phyloP scores from a whole-genome alignment of 1,140 invertebrate species.

The Araneus ventricosus region DNA sequence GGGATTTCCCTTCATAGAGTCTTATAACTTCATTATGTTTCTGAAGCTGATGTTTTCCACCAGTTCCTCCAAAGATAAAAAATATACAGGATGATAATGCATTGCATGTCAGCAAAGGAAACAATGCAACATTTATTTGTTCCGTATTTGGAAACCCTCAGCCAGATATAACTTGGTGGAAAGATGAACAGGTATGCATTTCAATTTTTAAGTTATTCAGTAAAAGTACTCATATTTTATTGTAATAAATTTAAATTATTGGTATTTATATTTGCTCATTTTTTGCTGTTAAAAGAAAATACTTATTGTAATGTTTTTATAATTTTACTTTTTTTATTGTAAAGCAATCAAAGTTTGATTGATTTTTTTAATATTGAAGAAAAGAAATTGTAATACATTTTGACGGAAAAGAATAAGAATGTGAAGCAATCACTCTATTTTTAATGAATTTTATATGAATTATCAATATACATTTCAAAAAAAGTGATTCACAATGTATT shows the following conservation, averaged over 20 bases:
- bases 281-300: not conserved
- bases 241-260: not conserved
- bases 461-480: too few species aligned
- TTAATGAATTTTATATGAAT: too few species aligned
- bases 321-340: too few species aligned
- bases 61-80: slow-evolving; percentile 73
- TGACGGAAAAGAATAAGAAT: too few species aligned
- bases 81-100: slow-evolving; percentile 54
- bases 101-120: slow-evolving; percentile 35
- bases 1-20: slow-evolving; percentile 68
- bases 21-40: slow-evolving; percentile 75
- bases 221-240: not conserved
- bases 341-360: too few species aligned
- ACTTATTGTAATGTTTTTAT: not conserved
- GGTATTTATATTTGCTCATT: too few species aligned
- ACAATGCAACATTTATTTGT: slow-evolving; percentile 73
- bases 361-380: too few species aligned
- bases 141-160: slow-evolving; percentile 73
- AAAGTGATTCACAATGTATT: too few species aligned
- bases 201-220: not conserved
- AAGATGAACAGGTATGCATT: slow-evolving; percentile 68
- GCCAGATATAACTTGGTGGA: slow-evolving; percentile 75
- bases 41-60: slow-evolving; percentile 75
- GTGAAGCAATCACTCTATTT: too few species aligned
- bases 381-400: too few species aligned